Conservation (phyloP, 2,888 invertebrate genomes). For the Drosophila ustulata region DNA sequence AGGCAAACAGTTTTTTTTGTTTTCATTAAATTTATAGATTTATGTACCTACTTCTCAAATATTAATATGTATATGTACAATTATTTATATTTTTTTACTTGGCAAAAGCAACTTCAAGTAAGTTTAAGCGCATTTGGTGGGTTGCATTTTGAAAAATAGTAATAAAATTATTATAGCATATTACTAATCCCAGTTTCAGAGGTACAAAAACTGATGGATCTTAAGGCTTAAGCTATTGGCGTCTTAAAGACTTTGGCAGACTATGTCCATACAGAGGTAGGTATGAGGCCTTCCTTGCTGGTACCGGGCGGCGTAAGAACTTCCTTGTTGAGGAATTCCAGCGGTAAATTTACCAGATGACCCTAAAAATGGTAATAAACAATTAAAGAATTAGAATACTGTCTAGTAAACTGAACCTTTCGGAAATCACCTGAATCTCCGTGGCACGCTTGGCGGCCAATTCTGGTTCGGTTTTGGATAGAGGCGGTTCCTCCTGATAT, state of each 20-base stretch:
- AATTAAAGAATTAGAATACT: neutral
- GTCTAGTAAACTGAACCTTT: too few relatives aligned
- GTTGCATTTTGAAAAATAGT: conserved; percentile 33
- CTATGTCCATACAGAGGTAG: conserved; percentile 96
- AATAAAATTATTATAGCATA: neutral
- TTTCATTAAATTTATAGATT: conserved; percentile 10
- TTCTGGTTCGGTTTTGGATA: conserved; percentile 90
- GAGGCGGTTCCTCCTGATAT: conserved; percentile 90
- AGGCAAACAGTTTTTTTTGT: conserved; percentile 19
- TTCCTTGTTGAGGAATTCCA: conserved; percentile 95
- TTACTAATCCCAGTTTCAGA: conserved; percentile 1
- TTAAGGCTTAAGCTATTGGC: conserved; percentile 33
- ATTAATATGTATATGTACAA: conserved; percentile 36
- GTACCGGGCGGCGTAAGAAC: conserved; percentile 92
- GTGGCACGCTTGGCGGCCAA: conserved; percentile 90
- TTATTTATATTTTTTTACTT: conserved; percentile 51
- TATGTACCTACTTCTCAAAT: conserved; percentile 23
- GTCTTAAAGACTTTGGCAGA: conserved; percentile 70
- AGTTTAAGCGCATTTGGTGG: conserved; percentile 72
- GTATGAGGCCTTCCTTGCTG: conserved; percentile 96
- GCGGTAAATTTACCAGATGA: conserved; percentile 94
- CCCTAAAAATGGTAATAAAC: conserved; percentile 86
- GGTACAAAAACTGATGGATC: neutral
- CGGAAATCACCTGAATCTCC: conserved; percentile 88
- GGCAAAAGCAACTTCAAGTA: conserved; percentile 55